Conservation (phyloP, 2,888 invertebrate species). For the Diabrotica balteata region DNA sequence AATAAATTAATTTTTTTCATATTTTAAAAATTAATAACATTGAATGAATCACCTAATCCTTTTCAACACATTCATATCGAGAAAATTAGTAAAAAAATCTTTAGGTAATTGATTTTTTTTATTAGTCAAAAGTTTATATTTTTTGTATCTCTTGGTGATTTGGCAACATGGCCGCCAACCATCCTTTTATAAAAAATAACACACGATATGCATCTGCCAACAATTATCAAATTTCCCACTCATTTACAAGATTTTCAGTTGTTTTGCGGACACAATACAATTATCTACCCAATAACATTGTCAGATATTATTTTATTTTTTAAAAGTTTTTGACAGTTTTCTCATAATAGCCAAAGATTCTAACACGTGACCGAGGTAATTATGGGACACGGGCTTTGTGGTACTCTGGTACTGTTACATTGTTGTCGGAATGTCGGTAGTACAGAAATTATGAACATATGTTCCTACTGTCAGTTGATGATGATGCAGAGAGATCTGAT, state of each 20-base stretch:
- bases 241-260: conserved; percentile 25
- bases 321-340: conserved; percentile 25
- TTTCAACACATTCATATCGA: too few species aligned
- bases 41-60: too few species aligned
- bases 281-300: conserved; percentile 40
- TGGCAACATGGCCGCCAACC: conserved; percentile 47
- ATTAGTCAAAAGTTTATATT: too few species aligned
- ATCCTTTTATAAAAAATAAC: conserved; percentile 54
- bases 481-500: conserved; percentile 37
- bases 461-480: conserved; percentile 51
- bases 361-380: conserved; percentile 60
- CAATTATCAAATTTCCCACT: conserved; percentile 52
- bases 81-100: too few species aligned
- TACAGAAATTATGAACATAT: conserved; percentile 56
- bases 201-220: conserved; percentile 58
- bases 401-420: conserved; percentile 57
- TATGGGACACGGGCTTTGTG: conserved; percentile 50
- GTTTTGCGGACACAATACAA: conserved; percentile 13
- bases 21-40: too few species aligned
- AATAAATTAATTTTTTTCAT: too few species aligned
- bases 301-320: conserved; percentile 26
- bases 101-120: too few species aligned
- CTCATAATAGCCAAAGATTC: conserved; percentile 49
- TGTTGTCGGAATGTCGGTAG: conserved; percentile 47
- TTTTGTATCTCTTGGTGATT: conserved; percentile 20